Evolutionary conservation across 2,113 vertebrate genomes (phyloP).

Genomic region (Anolis sagrei): DNA sequence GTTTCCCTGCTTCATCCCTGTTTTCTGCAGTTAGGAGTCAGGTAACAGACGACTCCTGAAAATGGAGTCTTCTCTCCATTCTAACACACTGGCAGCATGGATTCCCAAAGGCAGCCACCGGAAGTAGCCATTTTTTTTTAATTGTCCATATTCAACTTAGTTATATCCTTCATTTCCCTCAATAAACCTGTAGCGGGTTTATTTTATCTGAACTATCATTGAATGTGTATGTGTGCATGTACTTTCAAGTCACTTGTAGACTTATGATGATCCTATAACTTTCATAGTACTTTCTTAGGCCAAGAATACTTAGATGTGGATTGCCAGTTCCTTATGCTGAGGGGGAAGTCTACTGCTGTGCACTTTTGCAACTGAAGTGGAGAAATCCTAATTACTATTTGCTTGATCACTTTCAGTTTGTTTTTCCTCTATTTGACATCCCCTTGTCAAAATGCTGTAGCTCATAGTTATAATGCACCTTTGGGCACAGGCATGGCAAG

Average conservation of each 20-base stretch:
- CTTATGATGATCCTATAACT: too few species aligned
- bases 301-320: too few species aligned
- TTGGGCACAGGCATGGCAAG: background rate
- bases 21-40: too few species aligned
- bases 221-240: background rate
- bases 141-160: background rate
- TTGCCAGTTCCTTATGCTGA: background rate
- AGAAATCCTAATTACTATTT: background rate
- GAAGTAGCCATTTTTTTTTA: background rate
- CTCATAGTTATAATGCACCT: background rate
- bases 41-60: too few species aligned
- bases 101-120: too few species aligned
- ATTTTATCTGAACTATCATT: background rate
- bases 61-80: too few species aligned
- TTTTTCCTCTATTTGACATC: constrained; percentile 25
- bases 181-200: background rate
- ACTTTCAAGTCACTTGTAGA: too few species aligned
- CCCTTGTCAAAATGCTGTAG: too few species aligned
- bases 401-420: background rate
- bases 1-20: too few species aligned
- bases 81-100: too few species aligned
- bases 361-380: background rate
- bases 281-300: too few species aligned
- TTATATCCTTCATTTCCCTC: background rate
- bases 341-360: background rate